These are phyloP conservation scores for Oreochromis niloticus DNA, from an alignment of 2,113 vertebrate genomes.

Conservation along the genomic window DNA sequence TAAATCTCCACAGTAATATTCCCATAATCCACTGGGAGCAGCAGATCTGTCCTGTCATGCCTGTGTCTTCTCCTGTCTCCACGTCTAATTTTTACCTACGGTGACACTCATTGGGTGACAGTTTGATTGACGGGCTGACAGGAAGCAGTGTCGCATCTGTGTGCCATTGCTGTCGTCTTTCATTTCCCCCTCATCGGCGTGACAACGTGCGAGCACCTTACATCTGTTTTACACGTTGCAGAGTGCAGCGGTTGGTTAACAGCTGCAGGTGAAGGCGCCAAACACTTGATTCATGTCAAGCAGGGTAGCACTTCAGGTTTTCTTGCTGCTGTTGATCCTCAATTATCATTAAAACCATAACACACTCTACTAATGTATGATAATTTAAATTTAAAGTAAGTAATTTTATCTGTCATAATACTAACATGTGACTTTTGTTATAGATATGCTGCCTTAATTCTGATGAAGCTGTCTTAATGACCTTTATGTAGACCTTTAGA, in stretches of 20 bases:
- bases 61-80: not conserved
- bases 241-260: not conserved
- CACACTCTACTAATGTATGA: not conserved
- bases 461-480: not conserved
- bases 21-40: not conserved
- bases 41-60: not conserved
- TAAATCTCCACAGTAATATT: not conserved
- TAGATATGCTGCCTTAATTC: not conserved
- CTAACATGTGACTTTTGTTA: not conserved
- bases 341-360: not conserved
- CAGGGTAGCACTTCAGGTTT: not conserved
- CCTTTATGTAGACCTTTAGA: not conserved
- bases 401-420: not conserved
- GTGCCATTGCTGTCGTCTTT: conserved; percentile 43
- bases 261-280: conserved; percentile 4
- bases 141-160: conserved; percentile 12
- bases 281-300: not conserved
- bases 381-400: not conserved
- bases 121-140: conserved; percentile 52
- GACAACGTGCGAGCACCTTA: conserved; percentile 25
- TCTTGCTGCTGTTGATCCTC: not conserved
- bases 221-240: conserved; percentile 9
- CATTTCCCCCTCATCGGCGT: conserved; percentile 35
- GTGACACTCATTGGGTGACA: conserved; percentile 45
- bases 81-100: conserved; percentile 13